These are phyloP conservation scores for Melieria picta DNA, from an alignment of 2,888 invertebrate genomes.

Conservation along the genomic window DNA sequence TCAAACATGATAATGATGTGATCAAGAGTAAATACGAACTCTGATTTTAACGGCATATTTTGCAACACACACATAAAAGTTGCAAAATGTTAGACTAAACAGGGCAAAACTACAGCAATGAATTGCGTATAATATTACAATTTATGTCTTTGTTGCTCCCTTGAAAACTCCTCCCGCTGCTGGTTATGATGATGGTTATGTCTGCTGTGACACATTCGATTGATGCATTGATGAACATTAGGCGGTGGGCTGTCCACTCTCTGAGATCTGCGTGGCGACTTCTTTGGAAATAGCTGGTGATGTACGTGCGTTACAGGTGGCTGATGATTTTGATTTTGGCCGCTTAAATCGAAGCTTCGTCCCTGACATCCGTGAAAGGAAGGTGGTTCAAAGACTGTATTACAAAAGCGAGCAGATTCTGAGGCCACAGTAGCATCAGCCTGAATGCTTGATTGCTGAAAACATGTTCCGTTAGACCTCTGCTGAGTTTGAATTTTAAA, in stretches of 20 bases:
- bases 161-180: neutral
- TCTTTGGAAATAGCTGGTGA: conserved; percentile 10
- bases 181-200: conserved; percentile 15
- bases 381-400: conserved; percentile 34
- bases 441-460: conserved; percentile 37
- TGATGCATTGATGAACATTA: neutral
- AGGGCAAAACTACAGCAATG: too few relatives aligned
- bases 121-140: too few relatives aligned
- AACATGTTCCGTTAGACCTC: conserved; percentile 17
- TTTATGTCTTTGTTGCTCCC: too few relatives aligned
- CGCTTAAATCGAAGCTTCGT: neutral
- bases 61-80: too few relatives aligned
- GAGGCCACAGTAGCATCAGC: conserved; percentile 36
- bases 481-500: conserved; percentile 20
- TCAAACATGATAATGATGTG: too few relatives aligned
- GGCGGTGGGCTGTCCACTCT: conserved; percentile 22
- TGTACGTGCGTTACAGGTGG: conserved; percentile 1
- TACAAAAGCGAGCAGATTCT: conserved; percentile 41
- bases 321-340: conserved; percentile 12
- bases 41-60: too few relatives aligned
- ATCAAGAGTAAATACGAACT: too few relatives aligned
- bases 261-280: neutral
- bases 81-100: too few relatives aligned
- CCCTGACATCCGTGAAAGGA: neutral
- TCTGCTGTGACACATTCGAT: neutral